Evolutionary conservation across 2,113 vertebrate genomes (phyloP).

Genomic region (Chloropsis hardwickii): DNA sequence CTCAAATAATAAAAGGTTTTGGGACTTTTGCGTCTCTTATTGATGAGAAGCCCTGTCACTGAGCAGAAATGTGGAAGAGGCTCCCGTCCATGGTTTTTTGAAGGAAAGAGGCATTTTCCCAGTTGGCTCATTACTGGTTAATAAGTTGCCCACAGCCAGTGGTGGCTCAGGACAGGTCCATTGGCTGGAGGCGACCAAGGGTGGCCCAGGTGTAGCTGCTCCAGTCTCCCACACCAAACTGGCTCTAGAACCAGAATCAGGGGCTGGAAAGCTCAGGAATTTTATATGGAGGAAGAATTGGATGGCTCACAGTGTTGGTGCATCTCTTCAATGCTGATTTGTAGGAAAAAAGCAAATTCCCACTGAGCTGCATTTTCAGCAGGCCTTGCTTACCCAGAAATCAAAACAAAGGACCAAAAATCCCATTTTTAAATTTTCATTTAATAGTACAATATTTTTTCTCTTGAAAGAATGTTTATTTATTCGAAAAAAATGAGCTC

Average conservation of each 20-base stretch:
- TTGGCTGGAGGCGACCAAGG: background rate
- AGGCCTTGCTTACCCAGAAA: background rate
- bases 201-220: background rate
- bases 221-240: background rate
- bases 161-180: background rate
- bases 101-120: background rate
- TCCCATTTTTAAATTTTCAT: background rate
- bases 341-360: background rate
- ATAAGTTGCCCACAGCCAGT: background rate
- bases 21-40: background rate
- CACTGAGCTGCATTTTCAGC: background rate
- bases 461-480: background rate
- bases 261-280: background rate
- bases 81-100: background rate
- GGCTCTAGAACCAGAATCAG: rapidly evolving
- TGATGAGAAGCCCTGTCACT: background rate
- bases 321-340: background rate
- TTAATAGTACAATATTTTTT: background rate
- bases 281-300: background rate
- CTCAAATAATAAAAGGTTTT: background rate
- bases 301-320: no score
- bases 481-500: background rate
- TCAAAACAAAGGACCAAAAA: background rate
- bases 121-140: background rate
- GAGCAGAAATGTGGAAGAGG: background rate